Percentiles rank a stretch among this genome's conserved stretches.
phyloP scores from a whole-genome alignment of 2,113 vertebrate species.

The Hypomesus transpacificus region DNA sequence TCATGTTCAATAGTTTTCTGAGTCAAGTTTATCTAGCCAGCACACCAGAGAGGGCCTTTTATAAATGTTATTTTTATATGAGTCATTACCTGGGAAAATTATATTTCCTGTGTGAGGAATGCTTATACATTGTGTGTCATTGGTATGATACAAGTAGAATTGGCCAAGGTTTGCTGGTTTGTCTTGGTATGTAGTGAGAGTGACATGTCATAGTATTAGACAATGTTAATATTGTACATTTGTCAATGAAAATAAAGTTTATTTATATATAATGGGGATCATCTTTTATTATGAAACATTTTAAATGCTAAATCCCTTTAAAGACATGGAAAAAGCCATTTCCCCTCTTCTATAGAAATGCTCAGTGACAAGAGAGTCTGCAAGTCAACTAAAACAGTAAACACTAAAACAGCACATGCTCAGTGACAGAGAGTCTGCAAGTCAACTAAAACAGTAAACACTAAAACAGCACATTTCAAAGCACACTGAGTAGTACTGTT shows the following conservation, averaged over 20 bases:
- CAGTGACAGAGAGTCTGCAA: too few species aligned
- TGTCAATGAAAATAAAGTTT: conserved; percentile 64
- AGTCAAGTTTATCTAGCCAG: too few species aligned
- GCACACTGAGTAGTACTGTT: background rate
- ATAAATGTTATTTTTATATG: too few species aligned
- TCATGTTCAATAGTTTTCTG: too few species aligned
- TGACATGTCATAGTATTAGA: conserved; percentile 6
- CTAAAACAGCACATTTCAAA: too few species aligned
- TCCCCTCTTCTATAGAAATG: too few species aligned
- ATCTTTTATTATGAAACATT: background rate
- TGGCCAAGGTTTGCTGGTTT: conserved; percentile 5
- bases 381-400: too few species aligned
- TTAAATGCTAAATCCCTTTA: background rate
- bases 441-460: too few species aligned
- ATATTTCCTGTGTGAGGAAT: conserved; percentile 1
- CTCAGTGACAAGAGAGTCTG: too few species aligned
- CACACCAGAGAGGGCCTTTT: too few species aligned
- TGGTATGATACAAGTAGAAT: too few species aligned
- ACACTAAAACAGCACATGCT: too few species aligned
- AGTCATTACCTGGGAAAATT: background rate
- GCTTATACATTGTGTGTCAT: background rate
- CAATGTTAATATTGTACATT: conserved; percentile 56
- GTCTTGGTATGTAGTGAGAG: background rate
- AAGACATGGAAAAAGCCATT: background rate
- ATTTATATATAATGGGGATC: conserved; percentile 55